phyloP scores from a whole-genome alignment of 2,888 invertebrate genomes.

The Diachrysia chrysitis region DNA sequence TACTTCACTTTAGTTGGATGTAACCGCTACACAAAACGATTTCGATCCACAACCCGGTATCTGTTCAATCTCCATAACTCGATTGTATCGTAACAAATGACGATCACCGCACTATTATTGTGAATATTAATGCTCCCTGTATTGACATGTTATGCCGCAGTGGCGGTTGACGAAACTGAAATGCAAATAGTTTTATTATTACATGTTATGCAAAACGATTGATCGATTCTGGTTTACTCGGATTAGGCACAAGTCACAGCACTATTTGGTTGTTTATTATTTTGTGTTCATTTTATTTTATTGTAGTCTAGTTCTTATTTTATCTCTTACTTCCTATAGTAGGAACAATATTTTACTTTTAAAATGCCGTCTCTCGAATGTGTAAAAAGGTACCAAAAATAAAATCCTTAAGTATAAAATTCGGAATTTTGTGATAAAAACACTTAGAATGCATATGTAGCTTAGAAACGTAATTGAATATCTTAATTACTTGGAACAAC shows the following conservation, averaged over 20 bases:
- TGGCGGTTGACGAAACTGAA: slow-evolving; percentile 32
- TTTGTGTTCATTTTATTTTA: slow-evolving; percentile 1
- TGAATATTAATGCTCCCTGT: slow-evolving; percentile 49
- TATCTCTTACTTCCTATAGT: too few relatives aligned
- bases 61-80: slow-evolving; percentile 29
- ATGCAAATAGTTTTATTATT: slow-evolving; percentile 42
- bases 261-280: slow-evolving; percentile 19
- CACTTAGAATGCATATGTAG: too few relatives aligned
- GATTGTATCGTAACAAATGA: slow-evolving; percentile 38
- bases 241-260: slow-evolving; percentile 14
- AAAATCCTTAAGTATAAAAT: too few relatives aligned
- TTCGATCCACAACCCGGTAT: slow-evolving; percentile 23
- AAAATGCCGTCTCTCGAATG: too few relatives aligned
- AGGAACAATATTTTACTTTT: too few relatives aligned
- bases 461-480: too few relatives aligned
- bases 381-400: too few relatives aligned
- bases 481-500: too few relatives aligned
- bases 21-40: slow-evolving; percentile 19
- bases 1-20: background rate
- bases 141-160: slow-evolving; percentile 43
- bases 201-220: slow-evolving; percentile 20
- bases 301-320: background rate
- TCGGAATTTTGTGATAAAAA: too few relatives aligned
- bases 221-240: slow-evolving; percentile 23
- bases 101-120: slow-evolving; percentile 31